A percentile compares a stretch with the other conserved stretches of the same genome.
Conservation (phyloP, 2,113 vertebrate species). For the Peromyscus maniculatus region DNA sequence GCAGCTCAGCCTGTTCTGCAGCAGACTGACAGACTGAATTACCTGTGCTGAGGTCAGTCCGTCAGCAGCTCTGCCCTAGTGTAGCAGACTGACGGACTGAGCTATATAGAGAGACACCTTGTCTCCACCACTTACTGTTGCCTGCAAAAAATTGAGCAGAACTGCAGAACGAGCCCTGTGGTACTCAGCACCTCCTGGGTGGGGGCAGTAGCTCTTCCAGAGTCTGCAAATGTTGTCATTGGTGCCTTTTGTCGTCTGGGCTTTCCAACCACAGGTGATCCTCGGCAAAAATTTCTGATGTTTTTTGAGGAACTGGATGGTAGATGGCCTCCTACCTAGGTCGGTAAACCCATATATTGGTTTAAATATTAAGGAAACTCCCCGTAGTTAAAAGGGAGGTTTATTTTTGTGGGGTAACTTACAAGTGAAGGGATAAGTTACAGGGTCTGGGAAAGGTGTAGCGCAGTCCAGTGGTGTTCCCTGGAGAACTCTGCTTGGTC, state of each 20-base stretch:
- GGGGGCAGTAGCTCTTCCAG: not conserved
- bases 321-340: not conserved
- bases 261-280: not conserved
- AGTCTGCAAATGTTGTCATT: not conserved
- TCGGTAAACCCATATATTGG: not conserved
- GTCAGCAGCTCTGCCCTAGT: not conserved
- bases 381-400: no score
- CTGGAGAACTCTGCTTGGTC: no score
- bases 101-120: not conserved
- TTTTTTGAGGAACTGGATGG: not conserved
- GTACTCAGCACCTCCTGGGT: not conserved
- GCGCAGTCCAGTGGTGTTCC: no score
- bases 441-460: no score
- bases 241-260: not conserved
- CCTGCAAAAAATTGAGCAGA: conserved; percentile 6
- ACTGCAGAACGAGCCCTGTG: conserved; percentile 21
- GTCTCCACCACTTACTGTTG: not conserved
- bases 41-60: not conserved
- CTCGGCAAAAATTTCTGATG: not conserved
- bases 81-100: not conserved
- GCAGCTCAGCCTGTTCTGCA: not conserved
- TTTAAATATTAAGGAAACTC: no score
- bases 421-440: no score
- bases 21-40: not conserved
- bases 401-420: no score